phyloP scores from a whole-genome alignment of 2,797 vertebrate species.

The Lacerta bilineata region DNA sequence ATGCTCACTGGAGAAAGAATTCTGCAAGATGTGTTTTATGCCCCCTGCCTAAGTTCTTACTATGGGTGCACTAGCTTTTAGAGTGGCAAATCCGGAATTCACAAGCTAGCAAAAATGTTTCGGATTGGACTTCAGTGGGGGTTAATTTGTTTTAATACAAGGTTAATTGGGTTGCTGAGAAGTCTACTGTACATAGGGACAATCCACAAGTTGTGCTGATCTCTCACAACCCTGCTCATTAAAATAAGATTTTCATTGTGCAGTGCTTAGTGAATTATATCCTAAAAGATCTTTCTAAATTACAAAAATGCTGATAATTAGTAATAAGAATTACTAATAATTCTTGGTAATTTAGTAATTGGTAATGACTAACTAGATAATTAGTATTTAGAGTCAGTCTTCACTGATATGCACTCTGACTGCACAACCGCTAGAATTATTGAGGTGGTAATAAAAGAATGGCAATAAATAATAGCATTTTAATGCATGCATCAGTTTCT shows the following conservation, averaged over 20 bases:
- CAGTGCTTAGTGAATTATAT: slow-evolving; percentile 10
- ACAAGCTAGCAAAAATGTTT: neutral
- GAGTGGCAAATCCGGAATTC: neutral
- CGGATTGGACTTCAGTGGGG: neutral
- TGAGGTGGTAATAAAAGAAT: neutral
- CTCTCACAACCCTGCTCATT: neutral
- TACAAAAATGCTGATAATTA: slow-evolving; percentile 28
- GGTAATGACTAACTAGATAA: slow-evolving; percentile 4
- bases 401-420: accelerated
- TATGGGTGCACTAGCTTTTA: neutral
- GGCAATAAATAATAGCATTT: slow-evolving; percentile 2
- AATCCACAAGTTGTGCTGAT: neutral
- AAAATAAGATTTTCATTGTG: neutral
- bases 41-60: neutral
- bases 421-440: neutral
- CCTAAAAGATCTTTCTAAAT: neutral
- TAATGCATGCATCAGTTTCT: neutral
- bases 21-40: neutral
- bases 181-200: neutral
- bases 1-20: no score
- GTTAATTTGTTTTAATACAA: slow-evolving; percentile 3
- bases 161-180: neutral
- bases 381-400: neutral
- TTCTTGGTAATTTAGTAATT: slow-evolving; percentile 5
- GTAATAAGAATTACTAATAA: slow-evolving; percentile 16